Evolutionary conservation across 2,888 invertebrate genomes (phyloP), one percentile per base, ranked within the genome.

Genomic region (Drosophila greeni): DNA sequence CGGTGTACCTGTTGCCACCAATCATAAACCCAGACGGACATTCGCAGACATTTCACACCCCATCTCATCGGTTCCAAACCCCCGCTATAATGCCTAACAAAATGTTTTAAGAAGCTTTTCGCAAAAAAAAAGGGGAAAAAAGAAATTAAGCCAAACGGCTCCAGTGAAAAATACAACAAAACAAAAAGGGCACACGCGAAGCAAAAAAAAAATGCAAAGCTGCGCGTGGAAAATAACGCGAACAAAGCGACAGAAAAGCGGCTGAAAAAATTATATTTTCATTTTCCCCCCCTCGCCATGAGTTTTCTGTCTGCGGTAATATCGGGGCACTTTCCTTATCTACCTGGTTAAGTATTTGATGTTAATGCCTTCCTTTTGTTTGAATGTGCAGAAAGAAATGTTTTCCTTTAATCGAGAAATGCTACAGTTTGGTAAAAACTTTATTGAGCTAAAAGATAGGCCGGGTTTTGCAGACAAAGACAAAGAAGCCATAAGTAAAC

Each of bases 41-140:
- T 64, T 61, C 16, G 45, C 23, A 52, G 34, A 56, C 58, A 55
- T 40, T 37, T 18, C 20, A 24, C 47, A 36, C 14, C 23, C 65
- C 47, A 16, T 39, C 26, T 20, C 53, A 36, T 12, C 39, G 3
- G 20, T 31, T 9, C 9, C 5, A 23, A 43, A 39, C 16, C 18
- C 16, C 14, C 43, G 26, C 53, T 48, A 52, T 48, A 67, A 67
- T 64, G 70, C 70, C 66, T 47, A 55, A 62, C 48, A 64, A 76
- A 79, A 82, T 68, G 68, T 66, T 69, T 66, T 76, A 80, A 79
- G 76, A 74, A 65, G 83, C 58, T 82, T 82, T 77, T 7, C 62
- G 48, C 16, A 31, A 39, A 48, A 51, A 70, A 20, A 20, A 12
- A 14, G 1, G 1, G 6, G 14, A 16, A 1, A n/a, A 16, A 20